Conservation (phyloP, 2,888 invertebrate genomes). For the Drosophila barbarae region DNA sequence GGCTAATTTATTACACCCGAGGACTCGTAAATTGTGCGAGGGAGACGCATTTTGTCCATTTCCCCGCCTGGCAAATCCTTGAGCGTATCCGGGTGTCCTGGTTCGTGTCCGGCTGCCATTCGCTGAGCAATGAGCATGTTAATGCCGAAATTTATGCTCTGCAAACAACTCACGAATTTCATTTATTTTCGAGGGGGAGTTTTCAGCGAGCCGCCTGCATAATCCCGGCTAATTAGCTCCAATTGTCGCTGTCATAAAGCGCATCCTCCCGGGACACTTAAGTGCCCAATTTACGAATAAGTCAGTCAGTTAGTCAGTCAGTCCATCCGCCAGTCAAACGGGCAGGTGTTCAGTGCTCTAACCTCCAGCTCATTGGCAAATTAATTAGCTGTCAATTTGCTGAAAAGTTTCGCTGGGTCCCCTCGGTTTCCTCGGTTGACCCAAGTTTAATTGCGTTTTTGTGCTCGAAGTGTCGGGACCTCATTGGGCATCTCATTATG, state of each 20-base stretch:
- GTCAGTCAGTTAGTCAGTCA: slow-evolving; percentile 25
- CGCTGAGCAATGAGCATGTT: slow-evolving; percentile 53
- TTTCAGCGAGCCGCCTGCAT: slow-evolving; percentile 44
- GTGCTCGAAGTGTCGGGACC: slow-evolving; percentile 40
- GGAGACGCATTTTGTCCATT: slow-evolving; percentile 13
- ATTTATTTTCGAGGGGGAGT: slow-evolving; percentile 48
- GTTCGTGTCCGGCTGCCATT: slow-evolving; percentile 37
- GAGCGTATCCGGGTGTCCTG: slow-evolving; percentile 12
- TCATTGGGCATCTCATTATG: slow-evolving; percentile 35
- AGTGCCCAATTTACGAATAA: slow-evolving; percentile 41
- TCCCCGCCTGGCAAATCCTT: slow-evolving; percentile 20
- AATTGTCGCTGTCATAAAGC: slow-evolving; percentile 64
- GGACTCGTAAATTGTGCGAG: slow-evolving; percentile 64
- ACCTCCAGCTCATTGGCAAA: slow-evolving; percentile 54
- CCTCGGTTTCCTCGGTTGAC: slow-evolving; percentile 7
- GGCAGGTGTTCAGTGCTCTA: slow-evolving; percentile 28
- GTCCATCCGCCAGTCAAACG: slow-evolving; percentile 13
- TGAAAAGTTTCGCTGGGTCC: slow-evolving; percentile 46
- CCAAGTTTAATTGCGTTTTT: slow-evolving; percentile 60
- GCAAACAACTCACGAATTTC: slow-evolving; percentile 58
- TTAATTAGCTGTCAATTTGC: slow-evolving; percentile 66
- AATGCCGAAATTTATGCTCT: slow-evolving; percentile 58
- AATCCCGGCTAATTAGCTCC: slow-evolving; percentile 58
- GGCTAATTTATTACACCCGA: slow-evolving; percentile 70
- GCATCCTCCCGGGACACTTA: slow-evolving; percentile 53